Percentiles rank a stretch among this genome's conserved stretches.
phyloP scores from a whole-genome alignment of 2,888 invertebrate genomes.

The Ellobium chinense region DNA sequence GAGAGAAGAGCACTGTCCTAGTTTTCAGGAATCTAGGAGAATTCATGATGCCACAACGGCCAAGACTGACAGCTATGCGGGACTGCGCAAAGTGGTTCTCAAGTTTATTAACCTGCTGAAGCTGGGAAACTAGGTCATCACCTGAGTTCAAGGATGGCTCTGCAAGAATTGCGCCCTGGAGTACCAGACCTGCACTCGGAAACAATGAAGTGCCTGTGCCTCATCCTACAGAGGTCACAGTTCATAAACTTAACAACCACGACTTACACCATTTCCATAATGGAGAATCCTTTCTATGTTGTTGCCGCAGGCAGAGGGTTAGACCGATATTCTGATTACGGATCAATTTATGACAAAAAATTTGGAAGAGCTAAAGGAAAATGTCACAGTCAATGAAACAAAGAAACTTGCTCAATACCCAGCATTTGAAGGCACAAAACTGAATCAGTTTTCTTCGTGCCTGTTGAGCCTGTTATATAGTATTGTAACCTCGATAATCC shows the following conservation, averaged over 20 bases:
- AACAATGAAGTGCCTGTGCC: conserved; percentile 8
- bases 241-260: conserved; percentile 30
- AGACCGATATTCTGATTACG: conserved; percentile 14
- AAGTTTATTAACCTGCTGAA: conserved; percentile 29
- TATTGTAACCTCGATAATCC: no score
- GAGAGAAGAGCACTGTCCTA: no score
- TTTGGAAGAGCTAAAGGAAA: not conserved
- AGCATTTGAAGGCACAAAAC: no score
- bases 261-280: not conserved
- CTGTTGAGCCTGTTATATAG: no score
- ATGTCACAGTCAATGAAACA: no score
- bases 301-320: conserved; percentile 27
- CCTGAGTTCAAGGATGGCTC: conserved; percentile 22
- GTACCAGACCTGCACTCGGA: conserved; percentile 29
- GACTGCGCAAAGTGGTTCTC: conserved; percentile 30
- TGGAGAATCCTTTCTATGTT: conserved; percentile 21
- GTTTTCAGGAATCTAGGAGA: no score
- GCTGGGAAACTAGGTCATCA: conserved; percentile 27
- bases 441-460: no score
- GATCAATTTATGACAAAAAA: conserved; percentile 32
- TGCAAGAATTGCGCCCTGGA: conserved; percentile 27
- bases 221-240: conserved; percentile 24
- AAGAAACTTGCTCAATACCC: no score
- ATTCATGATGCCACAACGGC: no score
- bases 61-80: conserved; percentile 25